phyloP scores from a whole-genome alignment of 2,888 invertebrate genomes.

The Pyrgus malvae region DNA sequence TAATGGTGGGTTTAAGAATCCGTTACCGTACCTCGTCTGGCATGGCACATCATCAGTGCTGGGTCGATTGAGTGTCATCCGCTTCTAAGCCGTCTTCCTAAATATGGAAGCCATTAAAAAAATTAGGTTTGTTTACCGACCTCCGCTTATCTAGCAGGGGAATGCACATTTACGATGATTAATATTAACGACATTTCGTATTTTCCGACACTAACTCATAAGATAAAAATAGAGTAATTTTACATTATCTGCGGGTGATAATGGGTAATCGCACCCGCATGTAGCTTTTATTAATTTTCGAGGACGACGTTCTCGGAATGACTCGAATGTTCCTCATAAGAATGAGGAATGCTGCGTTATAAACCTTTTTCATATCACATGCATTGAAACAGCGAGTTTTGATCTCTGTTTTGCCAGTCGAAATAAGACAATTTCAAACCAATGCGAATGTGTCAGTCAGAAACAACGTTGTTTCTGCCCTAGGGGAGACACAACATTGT shows the following conservation, averaged over 20 bases:
- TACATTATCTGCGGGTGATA: slow-evolving; percentile 70
- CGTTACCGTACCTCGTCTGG: slow-evolving; percentile 60
- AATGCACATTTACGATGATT: slow-evolving; percentile 12
- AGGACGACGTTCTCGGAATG: slow-evolving; percentile 54
- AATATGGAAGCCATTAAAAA: slow-evolving; percentile 8
- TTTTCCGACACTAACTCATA: slow-evolving; percentile 36
- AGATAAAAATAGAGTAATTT: slow-evolving; percentile 44
- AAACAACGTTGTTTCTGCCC: no score
- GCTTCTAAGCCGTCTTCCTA: slow-evolving; percentile 29
- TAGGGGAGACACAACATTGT: no score
- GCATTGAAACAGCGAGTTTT: no score
- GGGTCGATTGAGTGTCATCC: slow-evolving; percentile 62
- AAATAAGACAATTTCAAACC: no score
- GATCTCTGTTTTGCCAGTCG: no score
- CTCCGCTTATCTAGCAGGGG: slow-evolving; percentile 7
- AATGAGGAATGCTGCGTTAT: background rate
- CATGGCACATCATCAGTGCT: slow-evolving; percentile 57
- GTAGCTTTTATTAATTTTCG: slow-evolving; percentile 53
- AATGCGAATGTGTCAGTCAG: no score
- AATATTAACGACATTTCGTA: slow-evolving; percentile 20
- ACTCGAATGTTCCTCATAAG: slow-evolving; percentile 4
- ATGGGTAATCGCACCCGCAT: slow-evolving; percentile 66
- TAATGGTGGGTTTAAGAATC: slow-evolving; percentile 74
- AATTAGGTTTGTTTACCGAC: slow-evolving; percentile 13
- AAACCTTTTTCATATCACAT: no score